phyloP scores from a whole-genome alignment of 2,888 invertebrate species.

The Drosophila emarginata region DNA sequence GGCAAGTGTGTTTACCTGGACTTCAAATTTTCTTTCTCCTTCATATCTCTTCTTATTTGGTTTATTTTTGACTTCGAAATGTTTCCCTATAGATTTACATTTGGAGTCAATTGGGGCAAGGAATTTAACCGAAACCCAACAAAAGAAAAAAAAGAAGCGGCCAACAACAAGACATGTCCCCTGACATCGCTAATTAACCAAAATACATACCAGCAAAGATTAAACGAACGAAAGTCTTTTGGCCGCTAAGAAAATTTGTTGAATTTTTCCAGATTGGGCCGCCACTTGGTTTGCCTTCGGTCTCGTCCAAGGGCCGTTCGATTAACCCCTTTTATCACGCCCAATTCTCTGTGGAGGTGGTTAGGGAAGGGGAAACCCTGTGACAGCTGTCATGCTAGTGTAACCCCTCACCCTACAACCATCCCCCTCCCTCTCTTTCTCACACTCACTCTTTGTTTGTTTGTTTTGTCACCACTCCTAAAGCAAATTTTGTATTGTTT shows the following conservation, averaged over 20 bases:
- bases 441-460: constrained; percentile 9
- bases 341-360: constrained; percentile 63
- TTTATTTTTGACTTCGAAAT: constrained; percentile 42
- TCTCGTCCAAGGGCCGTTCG: constrained; percentile 46
- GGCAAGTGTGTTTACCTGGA: constrained; percentile 18
- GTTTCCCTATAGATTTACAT: constrained; percentile 52
- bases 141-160: constrained; percentile 46
- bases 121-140: constrained; percentile 43
- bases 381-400: constrained; percentile 59
- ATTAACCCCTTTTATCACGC: constrained; percentile 76
- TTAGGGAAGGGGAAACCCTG: background rate
- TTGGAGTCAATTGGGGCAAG: constrained; percentile 35
- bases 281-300: constrained; percentile 16
- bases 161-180: constrained; percentile 54
- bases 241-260: constrained; percentile 29
- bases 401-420: constrained; percentile 15
- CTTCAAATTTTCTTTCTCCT: background rate
- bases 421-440: background rate
- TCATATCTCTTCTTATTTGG: constrained; percentile 2
- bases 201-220: constrained; percentile 56
- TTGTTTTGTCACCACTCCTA: constrained; percentile 40
- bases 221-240: constrained; percentile 23
- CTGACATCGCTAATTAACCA: constrained; percentile 72
- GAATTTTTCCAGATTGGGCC: constrained; percentile 24
- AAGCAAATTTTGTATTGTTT: constrained; percentile 64